Evolutionary conservation across 2,888 invertebrate genomes (phyloP), one percentile per base, ranked within the genome.

Genomic region (Melanostoma mellinum): DNA sequence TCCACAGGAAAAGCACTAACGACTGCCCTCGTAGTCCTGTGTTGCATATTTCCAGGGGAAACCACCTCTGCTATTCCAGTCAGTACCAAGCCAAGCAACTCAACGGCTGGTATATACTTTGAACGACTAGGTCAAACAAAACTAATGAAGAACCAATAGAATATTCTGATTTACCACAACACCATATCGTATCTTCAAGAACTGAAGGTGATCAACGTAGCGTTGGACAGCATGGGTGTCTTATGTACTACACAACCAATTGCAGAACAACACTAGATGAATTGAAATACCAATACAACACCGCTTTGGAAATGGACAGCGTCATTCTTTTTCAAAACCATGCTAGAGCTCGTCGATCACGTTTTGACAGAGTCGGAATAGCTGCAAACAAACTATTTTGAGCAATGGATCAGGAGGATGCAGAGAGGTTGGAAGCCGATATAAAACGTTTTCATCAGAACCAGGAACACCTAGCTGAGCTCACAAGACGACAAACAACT

Each of bases 61-160:
- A n/a, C 46, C 4, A 3, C 46, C 10, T 3, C 46, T 20, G 20
- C 46, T 4, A 10, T 46, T 10, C 46, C 4, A 10, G 46, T 46
- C 20, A 46, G 20, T 20, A 46, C 46, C 2, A 46, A 46, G 10
- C 46, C 46, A 46, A 46, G 4, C 46, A 46, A 46, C 20, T 20
- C 46, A 20, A 46, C 46, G 10, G 46, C 46, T 46, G 46, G 46
- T 10, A 46, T 46, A 10, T 46, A 46, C 46, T 46, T 46, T 20
- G 46, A 46, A 20, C 46, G 46, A 46, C 4, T 46, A 46, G 10
- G 46, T 10, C 46, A 46, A n/a, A 46, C 46, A 46, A 46, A 10
- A 10, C 46, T 46, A 20, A 46, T 20, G 20, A 46, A 20, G 20
- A 20, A 46, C 6, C 20, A 46, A 46, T 46, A 20, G 46, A 46